Percentiles rank a stretch among this genome's conserved stretches.
phyloP scores from a whole-genome alignment of 1,140 invertebrate species.

The Chionoecetes opilio region DNA sequence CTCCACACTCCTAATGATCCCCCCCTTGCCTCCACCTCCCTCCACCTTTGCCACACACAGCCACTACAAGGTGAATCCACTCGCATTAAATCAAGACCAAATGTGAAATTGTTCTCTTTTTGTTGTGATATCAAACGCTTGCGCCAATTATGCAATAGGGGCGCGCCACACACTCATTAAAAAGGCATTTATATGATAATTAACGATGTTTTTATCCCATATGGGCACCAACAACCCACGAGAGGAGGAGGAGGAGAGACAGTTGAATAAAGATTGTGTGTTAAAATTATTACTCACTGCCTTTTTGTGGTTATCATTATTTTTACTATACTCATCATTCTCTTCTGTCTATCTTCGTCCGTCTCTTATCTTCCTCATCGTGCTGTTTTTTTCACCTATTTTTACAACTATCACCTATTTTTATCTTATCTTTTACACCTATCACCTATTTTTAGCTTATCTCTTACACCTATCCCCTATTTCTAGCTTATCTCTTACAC shows the following conservation, averaged over 20 bases:
- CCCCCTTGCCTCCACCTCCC: background rate
- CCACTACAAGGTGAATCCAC: conserved; percentile 28
- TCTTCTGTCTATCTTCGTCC: background rate
- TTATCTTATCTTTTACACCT: no score
- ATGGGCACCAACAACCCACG: background rate
- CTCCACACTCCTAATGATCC: conserved; percentile 35
- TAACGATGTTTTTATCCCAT: conserved; percentile 11
- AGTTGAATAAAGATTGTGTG: no score
- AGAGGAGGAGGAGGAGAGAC: background rate
- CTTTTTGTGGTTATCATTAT: no score
- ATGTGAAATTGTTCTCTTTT: conserved; percentile 44
- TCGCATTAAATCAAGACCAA: conserved; percentile 71
- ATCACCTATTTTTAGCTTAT: no score
- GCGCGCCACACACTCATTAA: conserved; percentile 61
- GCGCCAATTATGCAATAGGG: conserved; percentile 65
- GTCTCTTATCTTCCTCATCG: conserved; percentile 1
- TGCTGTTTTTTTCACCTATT: no score
- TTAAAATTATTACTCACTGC: no score
- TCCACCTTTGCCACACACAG: background rate
- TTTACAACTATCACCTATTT: no score
- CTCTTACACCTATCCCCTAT: background rate
- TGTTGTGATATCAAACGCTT: conserved; percentile 69
- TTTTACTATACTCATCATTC: no score
- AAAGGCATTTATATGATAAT: conserved; percentile 73
- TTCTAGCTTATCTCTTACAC: no score